phyloP scores from a whole-genome alignment of 2,113 vertebrate genomes.

The Nicator chloris region DNA sequence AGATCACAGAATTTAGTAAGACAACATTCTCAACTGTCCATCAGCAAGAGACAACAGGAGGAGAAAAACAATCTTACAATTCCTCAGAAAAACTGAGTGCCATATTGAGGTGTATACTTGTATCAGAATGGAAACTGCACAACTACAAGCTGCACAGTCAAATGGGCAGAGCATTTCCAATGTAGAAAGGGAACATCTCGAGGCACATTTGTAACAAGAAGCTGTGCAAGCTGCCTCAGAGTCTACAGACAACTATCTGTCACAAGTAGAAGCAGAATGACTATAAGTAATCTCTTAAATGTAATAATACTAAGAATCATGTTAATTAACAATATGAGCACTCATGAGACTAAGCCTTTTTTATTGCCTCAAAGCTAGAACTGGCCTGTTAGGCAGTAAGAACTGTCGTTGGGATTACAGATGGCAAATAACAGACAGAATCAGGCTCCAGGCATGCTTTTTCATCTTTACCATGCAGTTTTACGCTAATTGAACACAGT shows the following conservation, averaged over 20 bases:
- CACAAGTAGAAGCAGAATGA: neutral
- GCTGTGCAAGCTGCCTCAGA: neutral
- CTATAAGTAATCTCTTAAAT: neutral
- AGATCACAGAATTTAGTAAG: neutral
- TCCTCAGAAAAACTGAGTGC: neutral
- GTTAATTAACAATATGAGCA: conserved; percentile 9
- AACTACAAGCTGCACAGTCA: neutral
- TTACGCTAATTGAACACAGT: conserved; percentile 24
- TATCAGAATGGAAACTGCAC: neutral
- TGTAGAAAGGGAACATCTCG: neutral
- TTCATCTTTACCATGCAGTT: neutral
- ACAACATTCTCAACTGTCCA: neutral
- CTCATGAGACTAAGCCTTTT: neutral
- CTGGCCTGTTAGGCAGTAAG: neutral
- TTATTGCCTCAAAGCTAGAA: conserved; percentile 8
- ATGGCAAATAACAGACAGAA: conserved; percentile 40
- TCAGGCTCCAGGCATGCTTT: conserved; percentile 10
- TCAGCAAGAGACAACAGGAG: neutral
- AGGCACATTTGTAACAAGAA: neutral
- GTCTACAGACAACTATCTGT: neutral
- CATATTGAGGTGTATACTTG: neutral
- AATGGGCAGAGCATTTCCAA: neutral
- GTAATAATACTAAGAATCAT: neutral
- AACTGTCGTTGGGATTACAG: neutral
- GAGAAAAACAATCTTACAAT: neutral